Evolutionary conservation across 2,797 vertebrate species (phyloP).

Genomic region (Periophthalmus magnuspinnatus): DNA sequence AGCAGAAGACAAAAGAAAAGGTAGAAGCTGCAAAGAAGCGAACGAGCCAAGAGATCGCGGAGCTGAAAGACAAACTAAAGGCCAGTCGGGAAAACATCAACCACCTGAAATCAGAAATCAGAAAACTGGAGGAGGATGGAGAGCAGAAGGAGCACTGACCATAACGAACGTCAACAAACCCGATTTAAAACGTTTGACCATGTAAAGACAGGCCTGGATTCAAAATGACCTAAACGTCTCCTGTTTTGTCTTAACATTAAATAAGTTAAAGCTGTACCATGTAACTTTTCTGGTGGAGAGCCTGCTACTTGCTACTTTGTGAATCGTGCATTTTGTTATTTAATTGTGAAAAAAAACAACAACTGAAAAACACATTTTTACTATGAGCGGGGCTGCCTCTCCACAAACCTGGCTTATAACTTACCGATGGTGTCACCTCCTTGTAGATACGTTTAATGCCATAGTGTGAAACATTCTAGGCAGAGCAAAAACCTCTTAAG

Average conservation of each 20-base stretch:
- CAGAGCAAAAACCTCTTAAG: too few species aligned
- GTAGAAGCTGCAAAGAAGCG: constrained; percentile 93
- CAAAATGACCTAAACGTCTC: neutral
- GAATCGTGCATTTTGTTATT: too few species aligned
- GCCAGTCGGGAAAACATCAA: constrained; percentile 98
- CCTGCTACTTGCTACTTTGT: too few species aligned
- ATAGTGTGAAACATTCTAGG: too few species aligned
- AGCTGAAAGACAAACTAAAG: constrained; percentile 96
- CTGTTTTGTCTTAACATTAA: neutral
- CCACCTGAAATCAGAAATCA: constrained; percentile 93
- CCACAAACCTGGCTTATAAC: too few species aligned
- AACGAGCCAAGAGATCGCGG: constrained; percentile 95
- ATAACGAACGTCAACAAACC: neutral
- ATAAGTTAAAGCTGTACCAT: neutral
- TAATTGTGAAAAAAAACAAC: too few species aligned
- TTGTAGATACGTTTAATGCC: too few species aligned
- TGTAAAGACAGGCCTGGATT: neutral
- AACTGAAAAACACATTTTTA: too few species aligned
- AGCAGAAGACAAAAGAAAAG: constrained; percentile 94
- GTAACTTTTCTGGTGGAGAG: neutral
- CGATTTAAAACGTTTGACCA: neutral
- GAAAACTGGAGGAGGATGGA: constrained; percentile 91
- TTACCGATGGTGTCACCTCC: too few species aligned
- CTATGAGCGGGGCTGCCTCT: too few species aligned
- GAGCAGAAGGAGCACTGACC: constrained; percentile 92